Evolutionary conservation across 2,113 vertebrate species (phyloP).

Genomic region (Cavia porcellus): DNA sequence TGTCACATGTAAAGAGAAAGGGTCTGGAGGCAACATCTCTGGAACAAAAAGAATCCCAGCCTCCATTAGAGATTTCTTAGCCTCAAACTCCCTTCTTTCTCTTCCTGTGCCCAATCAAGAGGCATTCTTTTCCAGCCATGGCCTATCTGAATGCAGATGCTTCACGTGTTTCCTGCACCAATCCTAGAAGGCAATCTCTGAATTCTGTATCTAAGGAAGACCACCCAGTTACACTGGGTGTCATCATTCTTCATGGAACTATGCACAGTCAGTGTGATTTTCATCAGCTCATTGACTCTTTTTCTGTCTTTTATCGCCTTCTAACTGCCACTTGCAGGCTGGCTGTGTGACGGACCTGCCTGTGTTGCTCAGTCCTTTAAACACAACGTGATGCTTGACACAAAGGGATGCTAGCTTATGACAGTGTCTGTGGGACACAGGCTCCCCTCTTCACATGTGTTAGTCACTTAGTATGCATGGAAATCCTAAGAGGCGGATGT

Average conservation of each 20-base stretch:
- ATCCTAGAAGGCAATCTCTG: not conserved
- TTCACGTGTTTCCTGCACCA: not conserved
- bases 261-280: not conserved
- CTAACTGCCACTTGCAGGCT: not conserved
- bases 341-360: not conserved
- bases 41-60: conserved; percentile 52
- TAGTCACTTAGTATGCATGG: not conserved
- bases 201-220: not conserved
- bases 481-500: not conserved
- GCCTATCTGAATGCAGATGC: not conserved
- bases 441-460: not conserved
- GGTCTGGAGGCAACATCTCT: conserved; percentile 27
- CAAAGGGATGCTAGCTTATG: not conserved
- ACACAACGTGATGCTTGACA: not conserved
- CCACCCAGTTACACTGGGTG: not conserved
- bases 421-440: not conserved
- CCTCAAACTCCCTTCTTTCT: not conserved
- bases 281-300: not conserved
- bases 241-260: not conserved
- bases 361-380: not conserved
- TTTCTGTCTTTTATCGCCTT: not conserved
- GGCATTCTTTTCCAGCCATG: conserved; percentile 38
- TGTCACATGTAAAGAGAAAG: not conserved
- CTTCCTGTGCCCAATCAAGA: conserved; percentile 35
- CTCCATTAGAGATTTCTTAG: conserved; percentile 13